A percentile compares a stretch with the other conserved stretches of the same genome.
phyloP scores from a whole-genome alignment of 2,113 vertebrate species.

The Mustelus asterias region DNA sequence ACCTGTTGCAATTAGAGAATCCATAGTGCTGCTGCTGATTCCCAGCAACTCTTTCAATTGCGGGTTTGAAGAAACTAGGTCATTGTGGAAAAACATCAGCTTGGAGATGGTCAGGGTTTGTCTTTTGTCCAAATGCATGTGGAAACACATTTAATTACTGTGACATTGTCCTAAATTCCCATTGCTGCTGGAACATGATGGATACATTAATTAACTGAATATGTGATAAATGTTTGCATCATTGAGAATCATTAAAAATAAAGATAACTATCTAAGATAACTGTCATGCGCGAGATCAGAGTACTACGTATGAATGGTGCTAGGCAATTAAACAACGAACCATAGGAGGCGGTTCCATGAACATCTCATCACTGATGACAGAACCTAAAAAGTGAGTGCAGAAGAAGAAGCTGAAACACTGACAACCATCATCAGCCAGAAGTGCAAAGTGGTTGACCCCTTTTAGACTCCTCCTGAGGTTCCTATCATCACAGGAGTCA shows the following conservation, averaged over 20 bases:
- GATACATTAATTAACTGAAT: neutral
- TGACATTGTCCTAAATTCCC: neutral
- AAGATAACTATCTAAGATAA: neutral
- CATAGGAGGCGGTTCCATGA: no score
- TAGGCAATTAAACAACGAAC: no score
- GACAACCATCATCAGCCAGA: no score
- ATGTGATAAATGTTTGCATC: neutral
- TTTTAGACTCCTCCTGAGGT: no score
- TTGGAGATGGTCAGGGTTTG: neutral
- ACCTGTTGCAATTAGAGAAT: neutral
- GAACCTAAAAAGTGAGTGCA: no score
- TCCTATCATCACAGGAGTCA: no score
- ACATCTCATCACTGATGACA: no score
- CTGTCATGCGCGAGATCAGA: neutral
- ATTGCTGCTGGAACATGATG: neutral
- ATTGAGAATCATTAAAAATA: neutral
- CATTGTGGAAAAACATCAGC: neutral
- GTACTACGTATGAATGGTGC: neutral
- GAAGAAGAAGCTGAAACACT: no score
- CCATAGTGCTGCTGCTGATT: neutral
- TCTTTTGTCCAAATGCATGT: neutral
- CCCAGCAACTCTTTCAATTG: neutral
- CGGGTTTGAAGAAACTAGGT: neutral
- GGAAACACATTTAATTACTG: neutral
- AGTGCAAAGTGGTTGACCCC: no score